phyloP scores from a whole-genome alignment of 2,888 invertebrate species.

The Prionchulus punctatus region DNA sequence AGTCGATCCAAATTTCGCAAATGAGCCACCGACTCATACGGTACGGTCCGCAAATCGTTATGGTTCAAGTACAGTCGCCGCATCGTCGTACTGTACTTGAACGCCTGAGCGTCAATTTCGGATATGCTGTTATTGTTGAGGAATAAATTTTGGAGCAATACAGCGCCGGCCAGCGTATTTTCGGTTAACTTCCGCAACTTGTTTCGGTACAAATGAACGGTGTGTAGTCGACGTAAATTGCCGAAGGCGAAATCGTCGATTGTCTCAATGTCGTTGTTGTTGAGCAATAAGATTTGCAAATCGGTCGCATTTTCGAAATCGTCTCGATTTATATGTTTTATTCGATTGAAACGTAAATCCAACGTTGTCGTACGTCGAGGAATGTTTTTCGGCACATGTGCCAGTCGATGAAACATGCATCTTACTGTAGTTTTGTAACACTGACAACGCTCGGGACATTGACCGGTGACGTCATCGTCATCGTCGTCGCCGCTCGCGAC shows the following conservation, averaged over 20 bases:
- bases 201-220: not conserved
- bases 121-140: not conserved
- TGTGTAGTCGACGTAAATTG: not conserved
- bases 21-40: not conserved
- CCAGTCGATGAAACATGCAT: too few species aligned
- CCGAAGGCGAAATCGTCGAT: conserved; percentile 1
- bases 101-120: not conserved
- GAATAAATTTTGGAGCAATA: not conserved
- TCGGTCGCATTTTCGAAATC: too few species aligned
- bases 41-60: not conserved
- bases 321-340: too few species aligned
- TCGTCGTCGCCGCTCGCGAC: too few species aligned
- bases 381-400: too few species aligned
- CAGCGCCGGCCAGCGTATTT: not conserved
- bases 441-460: too few species aligned
- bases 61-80: not conserved
- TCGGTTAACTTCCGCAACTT: not conserved
- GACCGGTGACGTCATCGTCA: too few species aligned
- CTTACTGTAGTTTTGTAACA: too few species aligned
- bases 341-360: too few species aligned
- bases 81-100: not conserved
- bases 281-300: not conserved
- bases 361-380: too few species aligned
- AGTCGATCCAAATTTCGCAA: not conserved
- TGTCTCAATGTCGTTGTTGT: not conserved